phyloP scores from a whole-genome alignment of 2,888 invertebrate species.

The Pegoplata infirma region DNA sequence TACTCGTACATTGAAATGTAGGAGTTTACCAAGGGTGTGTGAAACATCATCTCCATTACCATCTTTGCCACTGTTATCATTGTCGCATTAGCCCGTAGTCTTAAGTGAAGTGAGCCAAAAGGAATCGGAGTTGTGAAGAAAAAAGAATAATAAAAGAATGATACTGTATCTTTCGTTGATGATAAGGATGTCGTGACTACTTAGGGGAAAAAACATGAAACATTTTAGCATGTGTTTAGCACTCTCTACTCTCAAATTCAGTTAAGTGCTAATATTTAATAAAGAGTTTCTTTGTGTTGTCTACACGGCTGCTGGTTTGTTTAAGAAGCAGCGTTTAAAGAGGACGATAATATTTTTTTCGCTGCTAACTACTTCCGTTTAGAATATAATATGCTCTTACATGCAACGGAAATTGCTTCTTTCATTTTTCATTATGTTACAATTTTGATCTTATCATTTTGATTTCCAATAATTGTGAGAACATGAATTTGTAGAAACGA shows the following conservation, averaged over 20 bases:
- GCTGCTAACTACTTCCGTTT: slow-evolving; percentile 44
- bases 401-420: slow-evolving; percentile 37
- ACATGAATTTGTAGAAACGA: no score
- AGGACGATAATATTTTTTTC: slow-evolving; percentile 28
- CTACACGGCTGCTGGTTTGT: neutral
- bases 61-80: neutral
- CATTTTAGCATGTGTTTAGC: slow-evolving; percentile 29
- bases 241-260: slow-evolving; percentile 36
- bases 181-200: slow-evolving; percentile 45
- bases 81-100: slow-evolving; percentile 18
- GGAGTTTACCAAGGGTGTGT: slow-evolving; percentile 42
- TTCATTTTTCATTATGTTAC: slow-evolving; percentile 9
- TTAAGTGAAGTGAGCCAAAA: slow-evolving; percentile 15
- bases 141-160: neutral
- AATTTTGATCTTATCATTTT: slow-evolving; percentile 5
- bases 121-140: slow-evolving; percentile 3
- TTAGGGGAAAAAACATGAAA: slow-evolving; percentile 22
- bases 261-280: slow-evolving; percentile 57
- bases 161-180: slow-evolving; percentile 19
- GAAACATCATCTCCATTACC: slow-evolving; percentile 34
- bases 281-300: slow-evolving; percentile 6
- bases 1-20: slow-evolving; percentile 28
- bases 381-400: slow-evolving; percentile 6
- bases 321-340: neutral
- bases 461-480: neutral